These are phyloP conservation scores for Saccostrea echinata DNA, from an alignment of 1,140 invertebrate species.

Conservation along the genomic window DNA sequence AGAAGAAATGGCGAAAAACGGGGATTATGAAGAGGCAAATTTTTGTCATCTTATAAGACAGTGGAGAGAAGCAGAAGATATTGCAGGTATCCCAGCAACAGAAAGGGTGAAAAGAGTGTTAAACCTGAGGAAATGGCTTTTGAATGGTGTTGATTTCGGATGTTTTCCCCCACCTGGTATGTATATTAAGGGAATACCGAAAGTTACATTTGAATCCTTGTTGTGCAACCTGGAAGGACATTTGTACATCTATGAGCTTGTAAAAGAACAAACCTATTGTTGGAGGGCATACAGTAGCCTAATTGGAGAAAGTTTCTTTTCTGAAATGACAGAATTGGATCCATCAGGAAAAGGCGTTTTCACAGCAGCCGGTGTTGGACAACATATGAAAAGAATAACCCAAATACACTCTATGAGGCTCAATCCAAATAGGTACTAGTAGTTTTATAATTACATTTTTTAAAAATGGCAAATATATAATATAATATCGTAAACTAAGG, in stretches of 20 bases:
- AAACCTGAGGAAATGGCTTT: background rate
- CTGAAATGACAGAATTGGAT: background rate
- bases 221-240: background rate
- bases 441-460: too few relatives aligned
- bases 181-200: background rate
- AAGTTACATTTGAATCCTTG: background rate
- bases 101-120: background rate
- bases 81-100: background rate
- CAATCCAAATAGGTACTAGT: background rate
- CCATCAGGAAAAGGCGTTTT: background rate
- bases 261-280: background rate
- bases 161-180: background rate
- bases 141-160: background rate
- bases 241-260: background rate
- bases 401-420: background rate
- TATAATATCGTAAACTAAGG: too few relatives aligned
- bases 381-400: background rate
- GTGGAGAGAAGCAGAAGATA: background rate
- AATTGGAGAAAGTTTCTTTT: background rate
- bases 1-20: background rate
- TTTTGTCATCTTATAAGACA: background rate
- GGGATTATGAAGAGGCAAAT: background rate
- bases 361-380: background rate
- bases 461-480: too few relatives aligned
- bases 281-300: background rate